A percentile compares a stretch with the other conserved stretches of the same genome.
These are phyloP conservation scores for Ceratitis capitata DNA, from an alignment of 1,140 invertebrate genomes.

Conservation along the genomic window DNA sequence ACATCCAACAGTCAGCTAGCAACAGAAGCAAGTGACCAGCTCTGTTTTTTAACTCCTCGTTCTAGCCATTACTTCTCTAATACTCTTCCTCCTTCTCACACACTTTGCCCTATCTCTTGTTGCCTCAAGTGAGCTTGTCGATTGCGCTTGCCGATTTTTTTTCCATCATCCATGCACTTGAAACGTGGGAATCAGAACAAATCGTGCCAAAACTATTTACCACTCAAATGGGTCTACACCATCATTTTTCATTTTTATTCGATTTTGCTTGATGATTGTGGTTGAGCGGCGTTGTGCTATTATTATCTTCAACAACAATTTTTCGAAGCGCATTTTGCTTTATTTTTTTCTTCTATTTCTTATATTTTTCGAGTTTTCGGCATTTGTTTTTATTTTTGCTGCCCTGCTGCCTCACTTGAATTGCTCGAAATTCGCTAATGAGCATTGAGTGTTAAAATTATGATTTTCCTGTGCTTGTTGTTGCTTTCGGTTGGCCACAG, in stretches of 20 bases:
- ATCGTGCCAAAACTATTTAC: slow-evolving; percentile 50
- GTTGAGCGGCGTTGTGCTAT: background rate
- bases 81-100: background rate
- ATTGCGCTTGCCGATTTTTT: background rate
- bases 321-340: slow-evolving; percentile 24
- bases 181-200: slow-evolving; percentile 49
- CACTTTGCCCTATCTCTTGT: background rate
- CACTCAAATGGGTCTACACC: slow-evolving; percentile 46
- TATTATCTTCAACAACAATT: background rate
- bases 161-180: slow-evolving; percentile 46
- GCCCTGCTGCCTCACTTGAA: background rate
- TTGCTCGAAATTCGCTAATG: slow-evolving; percentile 41
- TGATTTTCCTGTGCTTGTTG: slow-evolving; percentile 39
- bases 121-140: background rate
- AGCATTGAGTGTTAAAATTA: slow-evolving; percentile 44
- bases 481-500: background rate
- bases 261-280: background rate
- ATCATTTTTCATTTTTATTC: slow-evolving; percentile 47
- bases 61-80: background rate
- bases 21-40: background rate
- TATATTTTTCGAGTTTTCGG: background rate
- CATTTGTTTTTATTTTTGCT: background rate
- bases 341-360: slow-evolving; percentile 6
- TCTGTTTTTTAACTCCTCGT: background rate
- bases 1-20: slow-evolving; percentile 2